Evolutionary conservation across 2,888 invertebrate genomes (phyloP).

Genomic region (Acleris literana): DNA sequence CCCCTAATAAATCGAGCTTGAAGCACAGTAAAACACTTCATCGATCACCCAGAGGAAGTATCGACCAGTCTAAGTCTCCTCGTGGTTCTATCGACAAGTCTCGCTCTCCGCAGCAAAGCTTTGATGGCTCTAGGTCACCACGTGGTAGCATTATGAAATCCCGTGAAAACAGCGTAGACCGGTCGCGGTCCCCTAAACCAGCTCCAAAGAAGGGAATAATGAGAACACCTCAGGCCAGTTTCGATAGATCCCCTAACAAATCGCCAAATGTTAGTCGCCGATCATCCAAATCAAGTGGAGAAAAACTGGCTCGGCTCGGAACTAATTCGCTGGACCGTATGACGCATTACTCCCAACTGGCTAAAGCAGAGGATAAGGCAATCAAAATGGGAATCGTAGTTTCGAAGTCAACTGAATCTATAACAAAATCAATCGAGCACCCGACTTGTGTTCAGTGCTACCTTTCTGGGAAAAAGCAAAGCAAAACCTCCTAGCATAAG

Average conservation of each 20-base stretch:
- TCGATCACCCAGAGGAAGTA: constrained; percentile 82
- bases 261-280: constrained; percentile 76
- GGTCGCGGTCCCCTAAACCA: constrained; percentile 75
- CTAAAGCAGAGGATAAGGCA: constrained; percentile 79
- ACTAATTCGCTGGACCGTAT: constrained; percentile 78
- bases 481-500: constrained; percentile 86
- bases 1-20: constrained; percentile 76
- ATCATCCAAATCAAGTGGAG: constrained; percentile 70
- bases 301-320: constrained; percentile 74
- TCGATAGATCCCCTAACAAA: constrained; percentile 75
- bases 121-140: constrained; percentile 78
- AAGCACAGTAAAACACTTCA: constrained; percentile 71
- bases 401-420: constrained; percentile 81
- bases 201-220: constrained; percentile 80
- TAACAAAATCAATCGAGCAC: constrained; percentile 84
- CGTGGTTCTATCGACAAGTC: constrained; percentile 83
- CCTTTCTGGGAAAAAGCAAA: constrained; percentile 84
- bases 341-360: constrained; percentile 77
- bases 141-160: constrained; percentile 80
- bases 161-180: constrained; percentile 72
- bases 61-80: constrained; percentile 77
- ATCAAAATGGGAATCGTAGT: constrained; percentile 83
- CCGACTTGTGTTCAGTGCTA: constrained; percentile 90
- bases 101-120: constrained; percentile 83
- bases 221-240: constrained; percentile 79